Percentiles rank a stretch among this genome's conserved stretches.
phyloP scores from a whole-genome alignment of 2,888 invertebrate genomes.

The Camponotus fellah region DNA sequence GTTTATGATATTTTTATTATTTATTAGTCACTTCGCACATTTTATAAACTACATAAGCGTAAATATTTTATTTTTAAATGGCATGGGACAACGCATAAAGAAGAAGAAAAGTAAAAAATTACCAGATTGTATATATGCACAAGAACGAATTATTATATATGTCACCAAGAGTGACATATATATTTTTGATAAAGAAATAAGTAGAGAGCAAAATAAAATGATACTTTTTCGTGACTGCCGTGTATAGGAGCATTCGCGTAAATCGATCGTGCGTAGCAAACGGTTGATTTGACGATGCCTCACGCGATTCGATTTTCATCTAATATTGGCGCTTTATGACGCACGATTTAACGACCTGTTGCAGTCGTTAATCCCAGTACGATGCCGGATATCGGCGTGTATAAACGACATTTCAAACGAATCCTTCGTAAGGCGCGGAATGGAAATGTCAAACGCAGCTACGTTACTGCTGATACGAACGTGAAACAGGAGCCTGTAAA shows the following conservation, averaged over 20 bases:
- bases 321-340: constrained; percentile 70
- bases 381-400: constrained; percentile 62
- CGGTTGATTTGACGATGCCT: constrained; percentile 22
- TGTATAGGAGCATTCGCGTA: constrained; percentile 26
- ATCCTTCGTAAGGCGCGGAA: constrained; percentile 73
- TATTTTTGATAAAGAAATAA: constrained; percentile 36
- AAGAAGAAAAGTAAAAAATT: background rate
- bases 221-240: constrained; percentile 30
- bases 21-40: background rate
- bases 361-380: constrained; percentile 74
- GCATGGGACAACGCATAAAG: background rate
- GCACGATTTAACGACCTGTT: constrained; percentile 73
- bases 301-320: constrained; percentile 68
- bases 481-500: constrained; percentile 53
- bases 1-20: background rate
- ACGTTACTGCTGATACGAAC: constrained; percentile 53
- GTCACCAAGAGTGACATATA: constrained; percentile 60
- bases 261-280: constrained; percentile 53
- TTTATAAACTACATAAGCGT: background rate
- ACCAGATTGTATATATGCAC: background rate
- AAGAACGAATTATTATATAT: constrained; percentile 52
- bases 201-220: constrained; percentile 32
- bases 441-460: constrained; percentile 80
- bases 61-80: background rate
- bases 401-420: constrained; percentile 74